These are phyloP conservation scores for Daktulosphaira vitifoliae DNA, from an alignment of 1,140 invertebrate genomes.

Conservation along the genomic window DNA sequence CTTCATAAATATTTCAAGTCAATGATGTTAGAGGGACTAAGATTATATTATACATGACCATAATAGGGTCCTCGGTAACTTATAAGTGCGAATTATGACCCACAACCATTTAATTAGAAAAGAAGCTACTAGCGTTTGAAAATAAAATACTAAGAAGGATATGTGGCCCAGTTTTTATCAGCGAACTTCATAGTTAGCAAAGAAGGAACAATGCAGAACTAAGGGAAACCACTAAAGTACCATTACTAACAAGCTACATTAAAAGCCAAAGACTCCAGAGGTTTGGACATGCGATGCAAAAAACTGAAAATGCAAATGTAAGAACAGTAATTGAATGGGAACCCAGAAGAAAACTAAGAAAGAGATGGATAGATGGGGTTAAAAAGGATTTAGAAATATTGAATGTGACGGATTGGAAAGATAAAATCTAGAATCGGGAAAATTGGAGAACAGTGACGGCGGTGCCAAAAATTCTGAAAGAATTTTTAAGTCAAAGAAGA, in stretches of 20 bases:
- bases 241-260: no score
- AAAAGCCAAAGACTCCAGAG: no score
- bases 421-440: neutral
- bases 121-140: slow-evolving; percentile 9
- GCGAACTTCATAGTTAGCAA: no score
- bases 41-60: slow-evolving; percentile 6
- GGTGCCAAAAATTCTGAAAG: neutral
- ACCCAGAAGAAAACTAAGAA: slow-evolving; percentile 18
- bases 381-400: slow-evolving; percentile 9
- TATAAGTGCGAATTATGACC: neutral
- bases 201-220: no score
- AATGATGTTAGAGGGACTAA: neutral
- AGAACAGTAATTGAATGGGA: slow-evolving; percentile 4
- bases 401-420: slow-evolving; percentile 2
- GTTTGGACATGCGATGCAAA: slow-evolving; percentile 14
- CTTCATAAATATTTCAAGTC: slow-evolving; percentile 9
- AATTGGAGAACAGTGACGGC: neutral
- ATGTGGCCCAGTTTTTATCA: no score
- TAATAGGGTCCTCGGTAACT: neutral
- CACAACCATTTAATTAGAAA: slow-evolving; percentile 1
- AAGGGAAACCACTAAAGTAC: no score
- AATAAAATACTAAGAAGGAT: no score
- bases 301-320: slow-evolving; percentile 1
- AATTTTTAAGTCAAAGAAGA: neutral
- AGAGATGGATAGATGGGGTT: slow-evolving; percentile 12